These are phyloP conservation scores for Eurosta solidaginis DNA, from an alignment of 1,140 invertebrate species.

Conservation along the genomic window DNA sequence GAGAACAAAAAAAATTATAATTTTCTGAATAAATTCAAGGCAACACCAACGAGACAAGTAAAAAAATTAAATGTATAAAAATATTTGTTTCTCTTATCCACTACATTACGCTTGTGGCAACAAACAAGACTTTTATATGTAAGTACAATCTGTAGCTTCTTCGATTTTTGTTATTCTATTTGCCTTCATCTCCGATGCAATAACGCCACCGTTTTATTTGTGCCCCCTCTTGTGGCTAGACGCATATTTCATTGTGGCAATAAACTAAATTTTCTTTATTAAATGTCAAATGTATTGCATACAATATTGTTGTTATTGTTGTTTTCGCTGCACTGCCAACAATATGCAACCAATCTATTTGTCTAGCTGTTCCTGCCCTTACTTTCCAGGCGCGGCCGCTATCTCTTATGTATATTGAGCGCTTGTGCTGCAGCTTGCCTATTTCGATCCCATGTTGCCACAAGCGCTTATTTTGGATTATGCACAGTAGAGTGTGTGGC, in stretches of 20 bases:
- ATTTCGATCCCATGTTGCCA: not conserved
- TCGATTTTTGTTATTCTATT: not conserved
- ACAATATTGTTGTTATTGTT: not conserved
- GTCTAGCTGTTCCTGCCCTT: not conserved
- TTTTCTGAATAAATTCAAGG: not conserved
- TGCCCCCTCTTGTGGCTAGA: slow-evolving; percentile 14
- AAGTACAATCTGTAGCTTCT: not conserved
- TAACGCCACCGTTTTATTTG: not conserved
- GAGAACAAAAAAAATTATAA: not conserved
- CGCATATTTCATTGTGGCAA: slow-evolving; percentile 30
- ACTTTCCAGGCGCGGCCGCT: not conserved
- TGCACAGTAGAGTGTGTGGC: slow-evolving; percentile 6
- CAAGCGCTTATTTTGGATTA: slow-evolving; percentile 11
- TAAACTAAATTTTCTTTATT: slow-evolving; percentile 31
- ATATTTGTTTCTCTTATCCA: too few species aligned
- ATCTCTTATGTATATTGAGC: not conserved
- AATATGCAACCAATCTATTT: slow-evolving; percentile 9
- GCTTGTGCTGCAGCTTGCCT: not conserved
- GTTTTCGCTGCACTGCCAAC: not conserved
- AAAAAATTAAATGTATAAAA: not conserved
- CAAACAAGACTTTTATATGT: not conserved
- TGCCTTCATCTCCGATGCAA: not conserved
- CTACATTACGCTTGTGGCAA: not conserved
- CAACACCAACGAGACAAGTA: not conserved
- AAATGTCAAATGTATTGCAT: slow-evolving; percentile 30